Base-by-base conservation (phyloP, 2,888 invertebrate genomes). In the Tineola bisselliella region DNA sequence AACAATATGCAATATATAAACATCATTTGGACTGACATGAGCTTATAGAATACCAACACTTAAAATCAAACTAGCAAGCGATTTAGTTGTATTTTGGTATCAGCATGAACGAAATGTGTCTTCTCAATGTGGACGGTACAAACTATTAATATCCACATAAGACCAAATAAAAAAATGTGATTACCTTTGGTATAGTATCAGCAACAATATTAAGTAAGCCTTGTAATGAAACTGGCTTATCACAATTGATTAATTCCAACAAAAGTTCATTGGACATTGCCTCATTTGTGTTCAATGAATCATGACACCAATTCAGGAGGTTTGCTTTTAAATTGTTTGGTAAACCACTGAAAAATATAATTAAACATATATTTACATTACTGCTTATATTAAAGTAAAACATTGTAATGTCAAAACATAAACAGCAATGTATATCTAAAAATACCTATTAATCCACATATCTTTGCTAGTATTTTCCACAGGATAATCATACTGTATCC, bases 381-480 rank as follows among this genome's bases (percentile, higher is more conserved):
- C n/a, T n/a, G n/a, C n/a, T n/a, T n/a, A n/a, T n/a, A n/a, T n/a
- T n/a, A n/a, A n/a, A n/a, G n/a, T n/a, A n/a, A n/a, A n/a, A n/a
- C n/a, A n/a, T n/a, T n/a, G n/a, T n/a, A n/a, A n/a, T n/a, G n/a
- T n/a, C n/a, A n/a, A n/a, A n/a, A n/a, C n/a, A n/a, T 6, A 25
- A 25, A 6, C 25, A 25, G 6, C 25, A 6, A 6, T 25, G 25
- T 25, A 25, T 38, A 38, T 38, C 2, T 2, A 38, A 25, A n/a
- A 33, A 66, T 63, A 84, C 84, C 84, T 83, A 64, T 87, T 81
- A 63, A 87, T 83, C 86, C 86, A 87, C 79, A 83, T 81, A 65
- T 84, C 84, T 61, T 81, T 86, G 62, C 68, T 73, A 62, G 68
- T 73, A 19, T 67, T 76, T 33, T 84, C 84, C 1, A 77, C 66